Conservation (phyloP, 2,888 invertebrate genomes). For the Nymphalis urticae region DNA sequence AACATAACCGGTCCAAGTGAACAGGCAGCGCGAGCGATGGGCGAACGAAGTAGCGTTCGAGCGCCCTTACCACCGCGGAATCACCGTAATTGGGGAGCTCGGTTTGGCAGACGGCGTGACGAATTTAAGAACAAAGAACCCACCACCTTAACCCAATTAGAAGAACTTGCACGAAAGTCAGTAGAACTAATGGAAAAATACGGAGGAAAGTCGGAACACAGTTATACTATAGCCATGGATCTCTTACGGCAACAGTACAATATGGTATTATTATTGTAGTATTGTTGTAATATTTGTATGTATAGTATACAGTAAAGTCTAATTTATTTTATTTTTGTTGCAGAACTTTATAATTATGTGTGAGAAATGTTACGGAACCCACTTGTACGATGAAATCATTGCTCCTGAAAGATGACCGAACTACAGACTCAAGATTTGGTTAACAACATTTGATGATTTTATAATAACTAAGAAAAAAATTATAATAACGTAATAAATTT, state of each 20-base stretch:
- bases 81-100: constrained; percentile 36
- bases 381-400: constrained; percentile 52
- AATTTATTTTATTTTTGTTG: constrained; percentile 28
- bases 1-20: constrained; percentile 21
- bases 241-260: constrained; percentile 41
- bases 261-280: constrained; percentile 32
- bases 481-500: too few relatives aligned
- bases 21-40: constrained; percentile 18
- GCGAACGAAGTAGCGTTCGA: constrained; percentile 16
- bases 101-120: constrained; percentile 28
- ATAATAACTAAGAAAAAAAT: too few relatives aligned
- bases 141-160: constrained; percentile 34
- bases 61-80: constrained; percentile 17
- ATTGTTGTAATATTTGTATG: neutral
- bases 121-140: constrained; percentile 32
- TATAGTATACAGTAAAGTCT: neutral
- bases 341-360: constrained; percentile 55
- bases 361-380: constrained; percentile 45
- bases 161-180: constrained; percentile 33
- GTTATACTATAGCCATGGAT: constrained; percentile 36
- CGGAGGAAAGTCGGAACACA: constrained; percentile 13
- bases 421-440: too few relatives aligned
- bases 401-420: constrained; percentile 51
- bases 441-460: too few relatives aligned
- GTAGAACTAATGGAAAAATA: constrained; percentile 36